phyloP scores from a whole-genome alignment of 2,888 invertebrate genomes.

The Heliothis peltigera region DNA sequence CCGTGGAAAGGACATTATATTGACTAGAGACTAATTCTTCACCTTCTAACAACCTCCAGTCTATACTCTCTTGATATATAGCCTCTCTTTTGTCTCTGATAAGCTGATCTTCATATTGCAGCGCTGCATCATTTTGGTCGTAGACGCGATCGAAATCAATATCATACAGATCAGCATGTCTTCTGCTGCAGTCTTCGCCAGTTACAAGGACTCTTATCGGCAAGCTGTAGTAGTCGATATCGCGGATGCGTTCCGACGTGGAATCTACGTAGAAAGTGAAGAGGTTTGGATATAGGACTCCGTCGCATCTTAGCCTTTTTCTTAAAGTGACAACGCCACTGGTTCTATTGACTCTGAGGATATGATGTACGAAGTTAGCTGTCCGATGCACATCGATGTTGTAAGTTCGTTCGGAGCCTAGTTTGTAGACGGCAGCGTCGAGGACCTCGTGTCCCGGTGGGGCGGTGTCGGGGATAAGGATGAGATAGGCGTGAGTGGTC shows the following conservation, averaged over 20 bases:
- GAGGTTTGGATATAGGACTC: slow-evolving; percentile 94
- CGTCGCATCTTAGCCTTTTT: slow-evolving; percentile 93
- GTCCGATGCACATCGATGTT: slow-evolving; percentile 95
- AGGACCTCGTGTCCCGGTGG: slow-evolving; percentile 92
- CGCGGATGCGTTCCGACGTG: slow-evolving; percentile 93
- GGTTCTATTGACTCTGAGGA: slow-evolving; percentile 93
- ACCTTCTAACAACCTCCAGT: slow-evolving; percentile 86
- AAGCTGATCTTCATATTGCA: slow-evolving; percentile 84
- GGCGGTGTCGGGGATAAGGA: slow-evolving; percentile 90
- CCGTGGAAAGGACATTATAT: slow-evolving; percentile 85
- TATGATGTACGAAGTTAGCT: slow-evolving; percentile 94
- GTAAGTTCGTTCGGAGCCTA: slow-evolving; percentile 94
- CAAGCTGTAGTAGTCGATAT: slow-evolving; percentile 95
- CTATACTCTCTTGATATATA: slow-evolving; percentile 77
- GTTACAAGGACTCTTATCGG: slow-evolving; percentile 94
- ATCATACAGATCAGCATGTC: slow-evolving; percentile 90
- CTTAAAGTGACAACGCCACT: slow-evolving; percentile 93
- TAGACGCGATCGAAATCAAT: slow-evolving; percentile 90
- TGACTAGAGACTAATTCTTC: slow-evolving; percentile 86
- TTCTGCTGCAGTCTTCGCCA: slow-evolving; percentile 92
- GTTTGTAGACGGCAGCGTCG: slow-evolving; percentile 94
- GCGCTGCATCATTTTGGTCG: slow-evolving; percentile 85
- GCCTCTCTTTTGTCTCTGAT: slow-evolving; percentile 82
- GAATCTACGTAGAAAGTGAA: slow-evolving; percentile 97
- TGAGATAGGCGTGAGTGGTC: slow-evolving; percentile 86